These are phyloP conservation scores for Oreohelix idahoensis DNA, from an alignment of 1,140 invertebrate genomes.

Conservation along the genomic window DNA sequence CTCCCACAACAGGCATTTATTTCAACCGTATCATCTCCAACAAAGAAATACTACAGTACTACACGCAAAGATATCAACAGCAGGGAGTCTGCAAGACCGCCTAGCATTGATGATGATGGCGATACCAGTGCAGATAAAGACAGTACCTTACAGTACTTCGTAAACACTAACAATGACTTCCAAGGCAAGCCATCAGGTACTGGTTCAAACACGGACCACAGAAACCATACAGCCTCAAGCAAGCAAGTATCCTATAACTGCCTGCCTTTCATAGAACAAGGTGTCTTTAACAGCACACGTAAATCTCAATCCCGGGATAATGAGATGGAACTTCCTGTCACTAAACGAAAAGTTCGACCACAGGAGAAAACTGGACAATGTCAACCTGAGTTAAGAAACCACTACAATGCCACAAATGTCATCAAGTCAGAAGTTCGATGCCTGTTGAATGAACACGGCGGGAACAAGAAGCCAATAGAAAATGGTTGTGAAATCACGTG, in stretches of 20 bases:
- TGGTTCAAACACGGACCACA: neutral
- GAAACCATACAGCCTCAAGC: neutral
- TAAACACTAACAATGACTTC: neutral
- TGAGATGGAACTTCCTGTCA: neutral
- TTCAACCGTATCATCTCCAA: neutral
- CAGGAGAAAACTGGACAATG: neutral
- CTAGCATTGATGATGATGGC: neutral
- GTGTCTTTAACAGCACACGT: neutral
- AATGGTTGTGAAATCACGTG: conserved; percentile 43
- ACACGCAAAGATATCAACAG: neutral
- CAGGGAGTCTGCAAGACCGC: too few species aligned
- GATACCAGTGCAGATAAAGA: neutral
- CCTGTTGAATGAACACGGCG: conserved; percentile 30
- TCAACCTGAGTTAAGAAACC: neutral
- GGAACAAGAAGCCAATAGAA: neutral
- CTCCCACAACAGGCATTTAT: neutral
- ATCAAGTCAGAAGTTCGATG: conserved; percentile 35
- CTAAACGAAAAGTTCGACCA: neutral
- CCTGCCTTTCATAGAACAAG: neutral
- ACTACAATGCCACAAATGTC: conserved; percentile 7
- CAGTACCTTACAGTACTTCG: neutral
- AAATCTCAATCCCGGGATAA: neutral
- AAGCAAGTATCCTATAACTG: neutral
- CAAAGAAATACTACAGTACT: neutral
- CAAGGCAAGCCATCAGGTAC: too few species aligned